These are phyloP conservation scores for Sminthurinus aureus DNA, from an alignment of 2,888 invertebrate species.

Conservation along the genomic window DNA sequence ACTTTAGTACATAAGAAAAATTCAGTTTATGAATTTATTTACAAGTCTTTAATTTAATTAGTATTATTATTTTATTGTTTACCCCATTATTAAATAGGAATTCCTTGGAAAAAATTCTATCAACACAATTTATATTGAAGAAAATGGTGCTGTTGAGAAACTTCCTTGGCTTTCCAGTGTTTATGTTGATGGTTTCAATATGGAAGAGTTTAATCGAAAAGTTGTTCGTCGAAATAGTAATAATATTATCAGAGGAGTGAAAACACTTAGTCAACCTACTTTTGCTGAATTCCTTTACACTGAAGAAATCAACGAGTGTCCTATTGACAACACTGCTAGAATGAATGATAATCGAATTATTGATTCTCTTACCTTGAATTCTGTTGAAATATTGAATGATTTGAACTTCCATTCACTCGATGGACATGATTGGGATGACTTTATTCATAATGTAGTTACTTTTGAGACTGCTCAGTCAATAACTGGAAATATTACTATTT, in stretches of 20 bases:
- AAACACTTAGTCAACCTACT: slow-evolving; percentile 26
- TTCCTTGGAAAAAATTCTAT: slow-evolving; percentile 8
- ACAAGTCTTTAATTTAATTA: no score
- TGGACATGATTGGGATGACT: slow-evolving; percentile 32
- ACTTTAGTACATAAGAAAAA: neutral
- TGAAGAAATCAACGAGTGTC: slow-evolving; percentile 22
- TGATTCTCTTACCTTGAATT: slow-evolving; percentile 26
- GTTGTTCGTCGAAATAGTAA: slow-evolving; percentile 30
- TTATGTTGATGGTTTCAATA: slow-evolving; percentile 39
- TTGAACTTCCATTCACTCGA: slow-evolving; percentile 30
- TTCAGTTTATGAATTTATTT: neutral
- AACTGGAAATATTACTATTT: slow-evolving; percentile 39
- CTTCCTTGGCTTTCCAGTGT: slow-evolving; percentile 13
- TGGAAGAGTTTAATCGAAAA: slow-evolving; percentile 28
- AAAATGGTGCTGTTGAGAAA: neutral
- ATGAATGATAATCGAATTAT: slow-evolving; percentile 37
- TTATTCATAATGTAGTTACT: slow-evolving; percentile 44
- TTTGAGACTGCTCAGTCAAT: slow-evolving; percentile 40
- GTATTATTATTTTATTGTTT: neutral
- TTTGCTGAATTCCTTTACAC: slow-evolving; percentile 5
- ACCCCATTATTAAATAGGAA: neutral
- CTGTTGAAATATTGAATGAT: slow-evolving; percentile 20
- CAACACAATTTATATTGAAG: neutral
- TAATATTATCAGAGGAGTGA: slow-evolving; percentile 21
- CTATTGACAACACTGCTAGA: slow-evolving; percentile 38